Percentiles rank a stretch among this genome's conserved stretches.
phyloP scores from a whole-genome alignment of 2,113 vertebrate genomes.

The Colistium nudipinnis region DNA sequence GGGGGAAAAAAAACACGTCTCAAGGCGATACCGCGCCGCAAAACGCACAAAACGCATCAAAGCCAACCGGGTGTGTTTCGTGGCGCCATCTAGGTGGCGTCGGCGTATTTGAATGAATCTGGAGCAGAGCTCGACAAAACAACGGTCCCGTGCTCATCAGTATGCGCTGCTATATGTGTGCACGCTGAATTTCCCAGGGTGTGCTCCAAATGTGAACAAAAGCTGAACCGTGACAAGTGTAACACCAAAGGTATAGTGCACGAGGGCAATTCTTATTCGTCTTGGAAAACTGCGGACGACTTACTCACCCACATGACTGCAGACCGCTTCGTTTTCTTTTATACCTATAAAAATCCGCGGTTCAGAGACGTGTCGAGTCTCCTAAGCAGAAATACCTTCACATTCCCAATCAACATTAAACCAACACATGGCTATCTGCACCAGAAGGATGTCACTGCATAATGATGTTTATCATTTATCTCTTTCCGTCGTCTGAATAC shows the following conservation, averaged over 20 bases:
- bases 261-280: neutral
- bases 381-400: slow-evolving; percentile 8
- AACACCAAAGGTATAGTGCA: neutral
- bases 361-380: neutral
- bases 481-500: slow-evolving; percentile 6
- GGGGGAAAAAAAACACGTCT: neutral
- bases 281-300: neutral
- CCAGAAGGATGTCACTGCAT: neutral
- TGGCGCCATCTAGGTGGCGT: neutral
- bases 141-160: neutral
- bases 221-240: neutral
- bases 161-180: neutral
- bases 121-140: neutral
- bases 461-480: slow-evolving; percentile 22
- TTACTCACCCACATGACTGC: neutral
- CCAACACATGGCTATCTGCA: neutral
- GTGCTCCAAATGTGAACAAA: neutral
- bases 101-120: neutral
- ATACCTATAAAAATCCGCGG: neutral
- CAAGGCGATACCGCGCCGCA: neutral
- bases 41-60: neutral
- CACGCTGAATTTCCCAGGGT: neutral
- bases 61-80: neutral
- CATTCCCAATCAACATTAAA: neutral
- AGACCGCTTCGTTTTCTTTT: too few relatives aligned